Conservation (phyloP, 1,140 invertebrate genomes). For the Dendrolimus punctatus region DNA sequence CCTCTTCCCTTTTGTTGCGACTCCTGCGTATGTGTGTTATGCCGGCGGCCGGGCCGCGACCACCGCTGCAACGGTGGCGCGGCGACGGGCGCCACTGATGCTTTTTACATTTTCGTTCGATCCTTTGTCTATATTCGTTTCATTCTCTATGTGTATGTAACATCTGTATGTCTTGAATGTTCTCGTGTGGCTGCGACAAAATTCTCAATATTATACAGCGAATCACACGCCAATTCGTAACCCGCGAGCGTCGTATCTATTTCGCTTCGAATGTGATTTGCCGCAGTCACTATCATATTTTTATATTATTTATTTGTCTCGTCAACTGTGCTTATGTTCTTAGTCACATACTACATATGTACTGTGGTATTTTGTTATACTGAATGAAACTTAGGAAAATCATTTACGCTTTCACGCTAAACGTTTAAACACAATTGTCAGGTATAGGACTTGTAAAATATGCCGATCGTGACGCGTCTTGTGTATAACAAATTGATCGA, state of each 20-base stretch:
- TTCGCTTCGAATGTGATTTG: conserved; percentile 32
- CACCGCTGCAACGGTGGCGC: conserved; percentile 45
- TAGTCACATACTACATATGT: conserved; percentile 52
- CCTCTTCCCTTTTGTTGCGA: conserved; percentile 69
- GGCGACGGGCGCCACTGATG: conserved; percentile 50
- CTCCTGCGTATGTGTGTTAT: conserved; percentile 67
- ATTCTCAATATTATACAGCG: conserved; percentile 19
- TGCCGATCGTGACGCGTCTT: conserved; percentile 53
- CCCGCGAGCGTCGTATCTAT: conserved; percentile 18
- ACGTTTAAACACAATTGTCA: conserved; percentile 59
- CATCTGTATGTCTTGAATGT: conserved; percentile 74
- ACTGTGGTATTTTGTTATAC: conserved; percentile 58
- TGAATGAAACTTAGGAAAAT: conserved; percentile 66
- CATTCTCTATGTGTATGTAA: conserved; percentile 74
- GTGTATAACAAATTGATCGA: conserved; percentile 57
- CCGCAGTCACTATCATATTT: conserved; percentile 53
- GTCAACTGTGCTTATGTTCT: conserved; percentile 71
- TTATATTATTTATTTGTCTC: conserved; percentile 71
- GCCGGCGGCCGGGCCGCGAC: conserved; percentile 32
- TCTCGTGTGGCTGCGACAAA: conserved; percentile 62
- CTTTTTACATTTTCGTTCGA: conserved; percentile 66
- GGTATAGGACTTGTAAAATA: conserved; percentile 56
- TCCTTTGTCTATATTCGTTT: conserved; percentile 72
- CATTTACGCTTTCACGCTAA: conserved; percentile 71
- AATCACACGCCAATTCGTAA: conserved; percentile 19